Percentiles rank a stretch among this genome's conserved stretches.
Conservation (phyloP, 2,797 vertebrate species). For the Merluccius polli region DNA sequence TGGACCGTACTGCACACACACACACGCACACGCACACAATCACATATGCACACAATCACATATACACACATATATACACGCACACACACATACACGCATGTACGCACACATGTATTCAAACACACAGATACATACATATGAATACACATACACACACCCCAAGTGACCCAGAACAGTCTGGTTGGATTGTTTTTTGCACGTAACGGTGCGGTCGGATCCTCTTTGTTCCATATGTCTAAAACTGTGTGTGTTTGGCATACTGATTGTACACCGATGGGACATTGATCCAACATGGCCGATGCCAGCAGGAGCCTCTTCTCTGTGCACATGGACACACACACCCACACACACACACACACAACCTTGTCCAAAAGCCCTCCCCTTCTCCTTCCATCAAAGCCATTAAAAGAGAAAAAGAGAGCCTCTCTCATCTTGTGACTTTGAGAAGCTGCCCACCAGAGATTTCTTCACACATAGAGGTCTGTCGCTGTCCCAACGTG, state of each 20-base stretch:
- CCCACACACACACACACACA: constrained; percentile 41
- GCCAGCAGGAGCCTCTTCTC: constrained; percentile 57
- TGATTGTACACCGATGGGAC: constrained; percentile 43
- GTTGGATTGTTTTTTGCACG: constrained; percentile 24
- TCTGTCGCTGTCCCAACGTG: constrained; percentile 49
- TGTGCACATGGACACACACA: constrained; percentile 28
- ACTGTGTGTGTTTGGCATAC: constrained; percentile 28
- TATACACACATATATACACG: constrained; percentile 39
- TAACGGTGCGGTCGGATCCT: neutral
- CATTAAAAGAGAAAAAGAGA: constrained; percentile 46
- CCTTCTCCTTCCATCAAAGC: constrained; percentile 38
- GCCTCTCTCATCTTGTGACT: constrained; percentile 59
- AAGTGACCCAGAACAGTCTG: constrained; percentile 54
- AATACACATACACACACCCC: constrained; percentile 14
- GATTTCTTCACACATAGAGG: constrained; percentile 63
- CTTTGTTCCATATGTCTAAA: neutral
- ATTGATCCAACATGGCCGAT: constrained; percentile 51
- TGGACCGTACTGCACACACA: constrained; percentile 56
- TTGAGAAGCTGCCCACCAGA: constrained; percentile 60
- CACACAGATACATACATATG: constrained; percentile 50
- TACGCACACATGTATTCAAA: neutral
- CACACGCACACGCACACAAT: constrained; percentile 22
- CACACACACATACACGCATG: constrained; percentile 45
- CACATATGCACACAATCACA: constrained; percentile 42
- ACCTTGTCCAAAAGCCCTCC: constrained; percentile 46